These are phyloP conservation scores for Platycnemis pennipes DNA, from an alignment of 2,888 invertebrate species.

Conservation along the genomic window DNA sequence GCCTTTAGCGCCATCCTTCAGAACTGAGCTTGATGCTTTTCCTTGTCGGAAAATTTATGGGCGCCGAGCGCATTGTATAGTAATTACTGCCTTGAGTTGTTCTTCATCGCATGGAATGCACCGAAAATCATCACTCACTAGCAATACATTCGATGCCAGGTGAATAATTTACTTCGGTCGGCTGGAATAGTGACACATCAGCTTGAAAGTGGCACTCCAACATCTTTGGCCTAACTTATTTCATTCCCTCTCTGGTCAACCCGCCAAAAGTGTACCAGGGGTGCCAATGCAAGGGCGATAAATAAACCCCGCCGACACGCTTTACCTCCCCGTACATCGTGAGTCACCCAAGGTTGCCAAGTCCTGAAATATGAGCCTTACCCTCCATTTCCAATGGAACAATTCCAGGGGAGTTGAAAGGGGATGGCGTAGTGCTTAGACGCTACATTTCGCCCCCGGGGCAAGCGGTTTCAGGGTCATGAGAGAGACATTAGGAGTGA, in stretches of 20 bases:
- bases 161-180: constrained; percentile 27
- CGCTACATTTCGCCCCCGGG: constrained; percentile 43
- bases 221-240: background rate
- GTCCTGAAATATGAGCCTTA: constrained; percentile 55
- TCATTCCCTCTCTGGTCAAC: background rate
- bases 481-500: constrained; percentile 32
- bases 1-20: background rate
- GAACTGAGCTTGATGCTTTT: background rate
- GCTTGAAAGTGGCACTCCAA: constrained; percentile 11
- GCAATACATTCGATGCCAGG: background rate
- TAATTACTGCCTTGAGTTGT: background rate
- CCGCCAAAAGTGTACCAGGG: background rate
- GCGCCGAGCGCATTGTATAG: background rate
- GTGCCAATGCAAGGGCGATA: constrained; percentile 42
- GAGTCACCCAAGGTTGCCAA: constrained; percentile 53
- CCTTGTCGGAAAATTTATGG: background rate
- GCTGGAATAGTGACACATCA: background rate
- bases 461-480: constrained; percentile 43
- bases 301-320: constrained; percentile 41
- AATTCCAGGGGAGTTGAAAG: constrained; percentile 45
- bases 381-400: constrained; percentile 62
- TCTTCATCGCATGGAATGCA: background rate
- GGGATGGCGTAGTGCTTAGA: constrained; percentile 25
- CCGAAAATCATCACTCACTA: background rate
- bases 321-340: constrained; percentile 39